Evolutionary conservation across 2,113 vertebrate genomes (phyloP).

Genomic region (Epinephelus cyanopodus): DNA sequence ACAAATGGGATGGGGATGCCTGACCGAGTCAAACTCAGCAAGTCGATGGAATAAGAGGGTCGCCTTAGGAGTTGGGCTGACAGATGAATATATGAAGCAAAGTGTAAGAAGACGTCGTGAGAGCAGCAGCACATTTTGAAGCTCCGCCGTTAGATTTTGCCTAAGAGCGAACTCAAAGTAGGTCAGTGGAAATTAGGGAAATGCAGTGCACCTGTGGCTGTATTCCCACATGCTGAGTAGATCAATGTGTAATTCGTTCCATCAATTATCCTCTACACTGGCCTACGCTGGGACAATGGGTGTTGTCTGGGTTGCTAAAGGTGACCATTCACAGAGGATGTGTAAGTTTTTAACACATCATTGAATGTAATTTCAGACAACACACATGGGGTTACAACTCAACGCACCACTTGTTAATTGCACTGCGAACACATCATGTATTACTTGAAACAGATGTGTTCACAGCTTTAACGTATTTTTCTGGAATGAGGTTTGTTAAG

Average conservation of each 20-base stretch:
- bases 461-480: background rate
- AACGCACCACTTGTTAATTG: background rate
- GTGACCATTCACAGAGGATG: conserved; percentile 21
- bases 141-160: conserved; percentile 6
- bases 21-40: background rate
- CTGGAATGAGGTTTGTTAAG: background rate
- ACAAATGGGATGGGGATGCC: background rate
- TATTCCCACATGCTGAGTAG: conserved; percentile 44
- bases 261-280: conserved; percentile 44
- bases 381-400: conserved; percentile 17
- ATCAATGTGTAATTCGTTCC: conserved; percentile 56
- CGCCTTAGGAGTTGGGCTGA: background rate
- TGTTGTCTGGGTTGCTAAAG: conserved; percentile 23
- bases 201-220: conserved; percentile 49
- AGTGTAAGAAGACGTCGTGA: background rate
- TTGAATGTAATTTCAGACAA: conserved; percentile 16
- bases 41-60: background rate
- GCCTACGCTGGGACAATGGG: conserved; percentile 1
- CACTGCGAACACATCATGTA: conserved; percentile 1
- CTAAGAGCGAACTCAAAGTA: conserved; percentile 38
- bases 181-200: conserved; percentile 57
- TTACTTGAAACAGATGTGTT: conserved; percentile 29
- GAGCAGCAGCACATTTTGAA: background rate
- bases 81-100: background rate
- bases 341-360: conserved; percentile 38